Evolutionary conservation across 2,888 invertebrate species (phyloP).

Genomic region (Theristus sp.): DNA sequence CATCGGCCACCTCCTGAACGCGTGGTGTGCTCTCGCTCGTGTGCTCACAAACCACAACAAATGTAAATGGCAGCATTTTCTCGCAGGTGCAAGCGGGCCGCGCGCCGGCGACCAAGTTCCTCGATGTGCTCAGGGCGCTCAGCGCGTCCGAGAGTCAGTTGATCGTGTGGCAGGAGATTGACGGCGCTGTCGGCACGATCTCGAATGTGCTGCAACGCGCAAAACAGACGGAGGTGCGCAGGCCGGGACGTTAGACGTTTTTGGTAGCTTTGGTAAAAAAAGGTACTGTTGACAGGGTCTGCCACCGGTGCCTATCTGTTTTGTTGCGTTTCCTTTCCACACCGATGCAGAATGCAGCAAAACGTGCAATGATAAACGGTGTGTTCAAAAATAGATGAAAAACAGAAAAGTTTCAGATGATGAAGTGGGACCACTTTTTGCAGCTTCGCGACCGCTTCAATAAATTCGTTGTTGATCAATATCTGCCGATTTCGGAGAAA

Average conservation of each 20-base stretch:
- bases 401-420: neutral
- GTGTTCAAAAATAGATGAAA: no score
- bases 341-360: no score
- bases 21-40: no score
- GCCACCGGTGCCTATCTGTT: no score
- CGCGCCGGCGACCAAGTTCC: constrained; percentile 52
- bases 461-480: constrained; percentile 23
- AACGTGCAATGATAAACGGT: no score
- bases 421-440: neutral
- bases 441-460: constrained; percentile 38
- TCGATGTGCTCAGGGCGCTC: constrained; percentile 62
- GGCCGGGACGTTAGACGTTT: neutral
- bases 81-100: constrained; percentile 48
- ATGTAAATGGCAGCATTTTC: no score
- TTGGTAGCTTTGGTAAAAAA: neutral
- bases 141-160: constrained; percentile 58
- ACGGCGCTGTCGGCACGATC: constrained; percentile 56
- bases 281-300: no score
- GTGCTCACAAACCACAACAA: no score
- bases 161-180: constrained; percentile 73
- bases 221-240: neutral
- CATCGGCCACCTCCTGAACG: no score
- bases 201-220: constrained; percentile 52
- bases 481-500: constrained; percentile 21
- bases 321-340: no score